Conservation (phyloP, 1,140 invertebrate species). For the Brachionus manjavacas region DNA sequence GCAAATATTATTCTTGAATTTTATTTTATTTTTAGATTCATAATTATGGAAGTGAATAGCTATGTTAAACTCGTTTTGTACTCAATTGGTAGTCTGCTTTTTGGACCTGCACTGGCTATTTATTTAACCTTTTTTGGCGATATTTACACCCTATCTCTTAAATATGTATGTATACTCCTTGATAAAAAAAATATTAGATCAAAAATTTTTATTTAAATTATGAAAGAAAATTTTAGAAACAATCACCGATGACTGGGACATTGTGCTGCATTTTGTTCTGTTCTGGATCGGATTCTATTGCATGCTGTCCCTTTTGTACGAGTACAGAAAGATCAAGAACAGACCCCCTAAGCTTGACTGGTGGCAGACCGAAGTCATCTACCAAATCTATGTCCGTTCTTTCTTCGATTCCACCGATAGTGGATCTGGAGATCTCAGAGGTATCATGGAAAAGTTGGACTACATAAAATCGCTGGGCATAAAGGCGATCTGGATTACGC, state of each 20-base stretch:
- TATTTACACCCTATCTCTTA: constrained; percentile 11
- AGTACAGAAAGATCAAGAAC: background rate
- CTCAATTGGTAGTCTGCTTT: background rate
- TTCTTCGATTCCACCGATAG: constrained; percentile 9
- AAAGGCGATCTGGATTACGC: constrained; percentile 68
- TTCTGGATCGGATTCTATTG: constrained; percentile 41
- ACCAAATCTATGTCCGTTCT: constrained; percentile 20
- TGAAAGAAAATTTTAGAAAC: background rate
- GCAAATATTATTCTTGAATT: background rate
- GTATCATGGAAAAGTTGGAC: constrained; percentile 57
- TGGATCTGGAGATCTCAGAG: constrained; percentile 20
- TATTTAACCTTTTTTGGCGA: constrained; percentile 29
- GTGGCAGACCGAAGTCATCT: constrained; percentile 26
- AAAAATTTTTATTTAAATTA: background rate
- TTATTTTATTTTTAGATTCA: constrained; percentile 7
- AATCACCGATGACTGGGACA: constrained; percentile 33
- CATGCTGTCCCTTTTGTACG: background rate
- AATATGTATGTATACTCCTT: constrained; percentile 7
- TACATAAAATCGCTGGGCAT: constrained; percentile 65
- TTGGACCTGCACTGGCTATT: constrained; percentile 5
- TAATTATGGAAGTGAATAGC: background rate
- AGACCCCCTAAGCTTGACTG: constrained; percentile 29
- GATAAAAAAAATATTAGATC: background rate
- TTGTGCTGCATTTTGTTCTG: background rate
- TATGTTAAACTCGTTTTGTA: background rate